Evolutionary conservation across 2,888 invertebrate species (phyloP).

Genomic region (Papilio protenor): DNA sequence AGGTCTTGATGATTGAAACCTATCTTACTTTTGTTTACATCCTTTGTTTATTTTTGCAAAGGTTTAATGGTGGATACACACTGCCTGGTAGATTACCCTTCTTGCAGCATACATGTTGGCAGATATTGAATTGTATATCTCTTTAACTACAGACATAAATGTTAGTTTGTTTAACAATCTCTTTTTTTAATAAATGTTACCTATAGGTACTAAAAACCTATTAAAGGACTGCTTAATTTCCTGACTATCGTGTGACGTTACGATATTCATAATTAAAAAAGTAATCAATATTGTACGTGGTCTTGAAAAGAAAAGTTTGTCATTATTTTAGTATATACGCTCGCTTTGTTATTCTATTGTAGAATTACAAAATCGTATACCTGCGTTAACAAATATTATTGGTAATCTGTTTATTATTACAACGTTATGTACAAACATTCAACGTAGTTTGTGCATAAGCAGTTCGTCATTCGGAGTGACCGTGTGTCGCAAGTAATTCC

Average conservation of each 20-base stretch:
- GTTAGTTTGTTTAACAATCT: background rate
- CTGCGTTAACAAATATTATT: no score
- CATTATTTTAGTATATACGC: no score
- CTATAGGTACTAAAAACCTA: no score
- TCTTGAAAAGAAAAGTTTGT: no score
- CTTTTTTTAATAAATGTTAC: no score
- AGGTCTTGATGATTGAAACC: slow-evolving; percentile 58
- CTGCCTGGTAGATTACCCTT: slow-evolving; percentile 32
- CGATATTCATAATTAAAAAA: no score
- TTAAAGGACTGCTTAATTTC: no score
- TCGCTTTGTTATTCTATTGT: no score
- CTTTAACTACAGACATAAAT: background rate
- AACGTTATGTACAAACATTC: background rate
- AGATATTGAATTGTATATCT: background rate
- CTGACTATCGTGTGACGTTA: no score
- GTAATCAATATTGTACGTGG: no score
- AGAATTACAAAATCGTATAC: no score
- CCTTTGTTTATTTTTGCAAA: slow-evolving; percentile 54
- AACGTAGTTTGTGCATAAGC: background rate
- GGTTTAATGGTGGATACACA: slow-evolving; percentile 45
- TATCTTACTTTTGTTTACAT: slow-evolving; percentile 68
- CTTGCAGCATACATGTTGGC: background rate
- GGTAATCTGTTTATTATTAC: background rate
- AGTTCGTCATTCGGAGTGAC: slow-evolving; percentile 43
- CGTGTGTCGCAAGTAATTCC: slow-evolving; percentile 65